Evolutionary conservation across 2,113 vertebrate species (phyloP), one percentile per base, ranked within the genome.

Genomic region (Ardeotis arabs): DNA sequence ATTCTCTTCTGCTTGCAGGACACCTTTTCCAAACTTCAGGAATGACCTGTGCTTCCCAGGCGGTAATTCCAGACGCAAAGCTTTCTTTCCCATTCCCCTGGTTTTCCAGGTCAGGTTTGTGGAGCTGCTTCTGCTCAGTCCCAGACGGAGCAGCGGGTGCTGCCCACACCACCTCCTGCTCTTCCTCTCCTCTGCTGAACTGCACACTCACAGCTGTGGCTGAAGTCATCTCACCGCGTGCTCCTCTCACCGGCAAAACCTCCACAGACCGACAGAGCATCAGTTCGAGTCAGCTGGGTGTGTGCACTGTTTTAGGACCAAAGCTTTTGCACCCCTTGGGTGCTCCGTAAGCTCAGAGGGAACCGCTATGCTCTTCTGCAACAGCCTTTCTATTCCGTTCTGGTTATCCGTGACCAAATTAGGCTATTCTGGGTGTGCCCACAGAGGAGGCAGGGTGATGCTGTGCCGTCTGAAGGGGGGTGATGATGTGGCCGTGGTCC

Each of bases 61-160:
- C 4, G 1, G 29, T 24, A 79, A 63, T 75, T 75, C 53, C 67
- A 75, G 70, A 70, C 4, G 12, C 33, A 55, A 29, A 81, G 3
- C 8, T 15, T 0, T 49, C 39, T 56, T 56, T 84, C 77, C 60
- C 13, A 1, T 1, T 14, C 4, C 1, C 33, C 14, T 24, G 1
- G 22, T 53, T 89, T 84, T 75, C 45, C 76, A 84, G 72, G n/a
- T 81, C 41, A 49, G 68, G 17, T 63, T 78, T 70, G 69, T 59
- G 41, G 68, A 84, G 14, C 59, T 67, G 73, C 28, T 83, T 72
- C 58, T 89, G 37, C 55, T 47, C 31, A 1, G 2, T 64, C 33
- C 52, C 66, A 64, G 37, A 55, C n/a, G 73, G 81, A 81, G 41
- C 41, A 8, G 58, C 6, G 5, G 56, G 50, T 3, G 7, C 76